These are phyloP conservation scores for Manis pentadactyla DNA, from an alignment of 2,797 vertebrate species.

Conservation along the genomic window DNA sequence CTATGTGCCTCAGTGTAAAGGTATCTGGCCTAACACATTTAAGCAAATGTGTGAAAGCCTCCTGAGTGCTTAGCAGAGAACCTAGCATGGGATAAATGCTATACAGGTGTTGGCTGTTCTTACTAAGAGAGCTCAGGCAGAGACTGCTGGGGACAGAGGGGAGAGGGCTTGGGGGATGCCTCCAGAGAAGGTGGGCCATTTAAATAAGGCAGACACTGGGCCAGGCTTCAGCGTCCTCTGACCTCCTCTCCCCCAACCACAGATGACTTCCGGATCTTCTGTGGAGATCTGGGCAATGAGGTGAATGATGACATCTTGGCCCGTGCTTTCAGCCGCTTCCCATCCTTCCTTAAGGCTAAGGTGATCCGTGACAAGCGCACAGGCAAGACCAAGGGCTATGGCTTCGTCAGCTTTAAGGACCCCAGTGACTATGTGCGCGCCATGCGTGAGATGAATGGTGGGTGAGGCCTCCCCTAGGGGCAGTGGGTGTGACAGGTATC, in stretches of 20 bases:
- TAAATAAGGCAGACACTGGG: background rate
- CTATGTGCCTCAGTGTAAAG: background rate
- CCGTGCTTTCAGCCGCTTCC: conserved; percentile 95
- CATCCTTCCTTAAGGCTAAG: conserved; percentile 96
- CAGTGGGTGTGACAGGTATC: background rate
- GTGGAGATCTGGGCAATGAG: conserved; percentile 95
- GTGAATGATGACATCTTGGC: conserved; percentile 96
- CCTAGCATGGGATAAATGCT: background rate
- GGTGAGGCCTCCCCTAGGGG: conserved; percentile 65
- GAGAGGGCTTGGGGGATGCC: background rate
- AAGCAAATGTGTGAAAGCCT: background rate
- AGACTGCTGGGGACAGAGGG: background rate
- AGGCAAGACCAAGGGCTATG: conserved; percentile 96
- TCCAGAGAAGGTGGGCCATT: background rate
- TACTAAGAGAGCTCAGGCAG: background rate
- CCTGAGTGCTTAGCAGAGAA: background rate
- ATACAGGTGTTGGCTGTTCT: background rate
- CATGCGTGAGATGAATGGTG: conserved; percentile 97
- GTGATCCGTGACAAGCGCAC: conserved; percentile 96
- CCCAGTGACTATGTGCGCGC: conserved; percentile 95
- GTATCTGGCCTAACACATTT: too few species aligned
- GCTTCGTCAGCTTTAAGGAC: conserved; percentile 97
- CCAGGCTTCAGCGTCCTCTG: background rate
- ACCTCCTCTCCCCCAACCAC: conserved; percentile 1
- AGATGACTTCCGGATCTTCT: conserved; percentile 98